Base-by-base conservation (phyloP, 2,888 invertebrate genomes). In the Parnassius orleans region DNA sequence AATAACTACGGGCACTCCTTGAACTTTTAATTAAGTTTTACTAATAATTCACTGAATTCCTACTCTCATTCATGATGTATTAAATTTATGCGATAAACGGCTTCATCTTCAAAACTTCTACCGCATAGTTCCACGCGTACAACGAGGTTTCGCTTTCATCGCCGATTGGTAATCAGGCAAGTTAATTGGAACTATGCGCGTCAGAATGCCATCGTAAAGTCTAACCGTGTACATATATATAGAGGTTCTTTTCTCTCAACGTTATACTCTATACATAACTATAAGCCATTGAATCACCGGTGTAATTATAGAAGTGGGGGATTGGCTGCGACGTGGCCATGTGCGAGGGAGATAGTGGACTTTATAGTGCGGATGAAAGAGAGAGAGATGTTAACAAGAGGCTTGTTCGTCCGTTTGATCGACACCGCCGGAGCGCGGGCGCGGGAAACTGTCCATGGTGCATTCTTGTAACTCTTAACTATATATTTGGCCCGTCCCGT, bases 251-350 rank as follows among this genome's bases (percentile, higher is more conserved):
- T 84, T 84, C 84, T 84, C 85, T 85, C 84, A 81, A 87, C 88
- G 87, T 88, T 88, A 87, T 87, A 80, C 82, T 79, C 65, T 74
- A 72, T 81, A 79, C 84, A 89, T 86, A 90, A 81, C 83, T 89
- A 90, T 90, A 90, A 88, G 90, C 89, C 87, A 91, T 91, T 91
- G 91, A 91, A 91, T 91, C 90, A 90, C 90, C 89, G 86, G 83
- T 88, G 90, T 91, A 91, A 91, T 91, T 91, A 91, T 91, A 91
- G 90, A 91, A 91, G 90, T 90, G 90, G 91, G 91, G 91, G 90
- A 90, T 90, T 90, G 90, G 90, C 88, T 90, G 89, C 84, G 90
- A 85, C 88, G 90, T 86, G 84, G 87, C 82, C 72, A 80, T 67
- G 87, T 74, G 80, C 64, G 83, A 80, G 69, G 66, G 79, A 79